phyloP scores from a whole-genome alignment of 2,888 invertebrate species.

The Osedax fenrisi region DNA sequence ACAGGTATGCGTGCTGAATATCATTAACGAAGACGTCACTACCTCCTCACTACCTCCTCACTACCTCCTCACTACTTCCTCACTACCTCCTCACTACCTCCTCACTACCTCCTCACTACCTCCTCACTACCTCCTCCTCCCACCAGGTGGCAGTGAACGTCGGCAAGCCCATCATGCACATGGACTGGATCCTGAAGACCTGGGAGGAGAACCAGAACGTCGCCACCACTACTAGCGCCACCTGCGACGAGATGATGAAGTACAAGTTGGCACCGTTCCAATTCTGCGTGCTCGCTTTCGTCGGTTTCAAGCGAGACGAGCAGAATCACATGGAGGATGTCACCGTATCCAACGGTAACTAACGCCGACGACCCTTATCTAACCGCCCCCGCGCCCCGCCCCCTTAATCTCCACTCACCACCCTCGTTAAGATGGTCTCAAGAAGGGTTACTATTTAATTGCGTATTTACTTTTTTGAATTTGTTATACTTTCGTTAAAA shows the following conservation, averaged over 20 bases:
- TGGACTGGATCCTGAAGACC: constrained; percentile 73
- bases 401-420: neutral
- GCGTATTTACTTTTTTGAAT: too few relatives aligned
- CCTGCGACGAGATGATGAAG: constrained; percentile 56
- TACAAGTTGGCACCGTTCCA: constrained; percentile 75
- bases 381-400: neutral
- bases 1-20: too few relatives aligned
- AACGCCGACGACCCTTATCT: neutral
- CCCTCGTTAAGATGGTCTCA: neutral
- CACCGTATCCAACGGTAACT: constrained; percentile 64
- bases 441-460: too few relatives aligned
- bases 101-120: neutral
- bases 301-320: constrained; percentile 79
- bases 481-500: too few relatives aligned
- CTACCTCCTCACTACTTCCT: too few relatives aligned
- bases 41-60: too few relatives aligned
- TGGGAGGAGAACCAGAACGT: constrained; percentile 65
- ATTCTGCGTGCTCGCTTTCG: constrained; percentile 72
- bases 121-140: neutral
- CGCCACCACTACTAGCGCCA: constrained; percentile 59
- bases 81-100: too few relatives aligned
- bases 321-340: constrained; percentile 81
- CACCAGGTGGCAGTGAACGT: constrained; percentile 72
- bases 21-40: too few relatives aligned
- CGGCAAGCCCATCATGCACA: constrained; percentile 73